phyloP scores from a whole-genome alignment of 2,113 vertebrate species.

The Perca fluviatilis region DNA sequence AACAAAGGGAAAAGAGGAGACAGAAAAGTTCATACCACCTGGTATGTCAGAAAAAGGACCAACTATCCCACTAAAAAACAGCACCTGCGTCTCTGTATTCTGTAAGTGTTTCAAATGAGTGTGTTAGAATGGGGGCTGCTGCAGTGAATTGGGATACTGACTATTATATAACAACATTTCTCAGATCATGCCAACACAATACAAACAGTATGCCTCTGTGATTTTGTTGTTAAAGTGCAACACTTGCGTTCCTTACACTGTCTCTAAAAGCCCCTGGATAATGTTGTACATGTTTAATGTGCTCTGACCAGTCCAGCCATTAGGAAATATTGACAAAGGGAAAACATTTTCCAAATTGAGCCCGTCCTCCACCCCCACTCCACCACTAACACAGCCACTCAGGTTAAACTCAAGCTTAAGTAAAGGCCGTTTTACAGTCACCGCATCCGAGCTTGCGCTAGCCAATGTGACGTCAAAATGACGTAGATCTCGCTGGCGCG shows the following conservation, averaged over 20 bases:
- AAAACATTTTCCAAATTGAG: no score
- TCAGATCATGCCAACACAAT: constrained; percentile 6
- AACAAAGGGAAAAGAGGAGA: constrained; percentile 1
- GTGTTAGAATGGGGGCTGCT: constrained; percentile 17
- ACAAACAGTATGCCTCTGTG: neutral
- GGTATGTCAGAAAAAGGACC: constrained; percentile 9
- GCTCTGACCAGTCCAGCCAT: neutral
- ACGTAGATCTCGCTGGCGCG: no score
- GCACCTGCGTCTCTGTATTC: constrained; percentile 33
- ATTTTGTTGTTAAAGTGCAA: constrained; percentile 1
- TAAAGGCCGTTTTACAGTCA: no score
- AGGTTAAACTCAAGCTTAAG: no score
- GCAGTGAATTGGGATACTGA: neutral
- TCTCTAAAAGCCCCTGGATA: neutral
- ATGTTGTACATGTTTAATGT: neutral
- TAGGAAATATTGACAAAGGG: no score
- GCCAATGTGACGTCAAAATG: no score
- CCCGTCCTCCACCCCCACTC: no score
- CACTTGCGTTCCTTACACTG: constrained; percentile 13
- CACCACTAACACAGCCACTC: no score
- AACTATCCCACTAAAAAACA: constrained; percentile 22
- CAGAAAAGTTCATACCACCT: constrained; percentile 18
- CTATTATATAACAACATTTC: constrained; percentile 14
- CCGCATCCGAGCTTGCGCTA: no score
- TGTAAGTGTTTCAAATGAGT: constrained; percentile 23